Base-by-base conservation (phyloP, 2,888 invertebrate species). In the Leucophora obtusa region DNA sequence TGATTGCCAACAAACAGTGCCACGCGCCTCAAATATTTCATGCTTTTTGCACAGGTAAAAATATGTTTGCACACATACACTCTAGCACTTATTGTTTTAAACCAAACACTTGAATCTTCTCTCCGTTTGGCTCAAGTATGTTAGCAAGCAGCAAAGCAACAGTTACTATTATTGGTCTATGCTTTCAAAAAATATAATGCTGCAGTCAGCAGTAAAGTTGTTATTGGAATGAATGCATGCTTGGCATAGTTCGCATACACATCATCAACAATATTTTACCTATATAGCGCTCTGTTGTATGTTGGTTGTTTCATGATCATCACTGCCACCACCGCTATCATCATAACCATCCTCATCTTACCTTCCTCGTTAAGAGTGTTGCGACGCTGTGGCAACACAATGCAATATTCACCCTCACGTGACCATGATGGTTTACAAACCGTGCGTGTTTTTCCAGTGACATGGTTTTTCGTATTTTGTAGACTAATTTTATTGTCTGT, bases 171-270 rank as follows among this genome's bases (percentile, higher is more conserved):
- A 21, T 21, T 21, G 21, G 21, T 21, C 21, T 21, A 2, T 21
- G 4, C 21, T 21, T 21, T 21, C 4, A 21, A 21, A 21, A 21
- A 21, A 21, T 3, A 21, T 21, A 21, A 21, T 47, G 43, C 43
- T n/a, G n/a, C 43, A 47, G 43, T 47, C 43, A 47, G 28, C n/a
- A 15, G 7, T 9, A 9, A 24, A 65, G 71, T 66, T 28, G 77
- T 66, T 71, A 65, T 66, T 66, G 65, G 77, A 59, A 71, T 69
- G 77, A 59, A 71, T 69, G 65, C 80, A 73, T 77, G 77, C 77
- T 63, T 77, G 81, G 60, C 77, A 81, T 81, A 73, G 69, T 81
- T 81, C 81, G 73, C 77, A 81, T 81, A 73, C 77, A 77, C 69
- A 60, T 54, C 47, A 66, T 58, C 60, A 56, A 77, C 38, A 66